These are phyloP conservation scores for Dusona sp. DNA, from an alignment of 2,888 invertebrate species.

Conservation along the genomic window DNA sequence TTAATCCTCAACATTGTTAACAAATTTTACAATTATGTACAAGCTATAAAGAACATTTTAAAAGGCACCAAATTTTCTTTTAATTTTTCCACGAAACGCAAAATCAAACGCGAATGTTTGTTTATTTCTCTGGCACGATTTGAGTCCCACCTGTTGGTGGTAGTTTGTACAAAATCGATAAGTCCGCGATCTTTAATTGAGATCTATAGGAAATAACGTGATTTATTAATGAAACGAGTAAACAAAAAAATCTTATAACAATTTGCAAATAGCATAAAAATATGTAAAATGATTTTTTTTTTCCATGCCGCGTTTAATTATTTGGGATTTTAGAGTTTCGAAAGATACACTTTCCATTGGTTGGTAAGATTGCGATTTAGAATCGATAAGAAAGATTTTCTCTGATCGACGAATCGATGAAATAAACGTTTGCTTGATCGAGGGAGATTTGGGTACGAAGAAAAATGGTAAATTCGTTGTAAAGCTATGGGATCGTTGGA, in stretches of 20 bases:
- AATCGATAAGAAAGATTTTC: background rate
- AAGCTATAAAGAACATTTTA: background rate
- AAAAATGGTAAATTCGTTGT: background rate
- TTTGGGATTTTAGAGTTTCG: background rate
- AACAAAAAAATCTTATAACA: background rate
- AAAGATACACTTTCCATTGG: background rate
- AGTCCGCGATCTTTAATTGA: too few relatives aligned
- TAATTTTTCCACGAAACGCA: background rate
- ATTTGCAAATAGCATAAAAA: background rate
- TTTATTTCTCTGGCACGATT: background rate
- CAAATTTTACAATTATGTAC: background rate
- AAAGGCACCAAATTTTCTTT: background rate
- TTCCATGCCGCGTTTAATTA: background rate
- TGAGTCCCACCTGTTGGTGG: background rate
- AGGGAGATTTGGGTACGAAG: background rate
- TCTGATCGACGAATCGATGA: background rate
- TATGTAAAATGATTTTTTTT: background rate
- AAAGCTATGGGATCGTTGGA: background rate
- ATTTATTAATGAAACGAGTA: too few relatives aligned
- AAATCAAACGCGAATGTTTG: constrained; percentile 7
- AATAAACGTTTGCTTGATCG: background rate
- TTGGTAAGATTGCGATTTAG: background rate
- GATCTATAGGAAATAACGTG: background rate
- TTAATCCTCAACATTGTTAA: background rate
- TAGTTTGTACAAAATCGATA: background rate